Evolutionary conservation across 1,140 invertebrate genomes (phyloP), one percentile per base, ranked within the genome.

Genomic region (Mamestra configurata): DNA sequence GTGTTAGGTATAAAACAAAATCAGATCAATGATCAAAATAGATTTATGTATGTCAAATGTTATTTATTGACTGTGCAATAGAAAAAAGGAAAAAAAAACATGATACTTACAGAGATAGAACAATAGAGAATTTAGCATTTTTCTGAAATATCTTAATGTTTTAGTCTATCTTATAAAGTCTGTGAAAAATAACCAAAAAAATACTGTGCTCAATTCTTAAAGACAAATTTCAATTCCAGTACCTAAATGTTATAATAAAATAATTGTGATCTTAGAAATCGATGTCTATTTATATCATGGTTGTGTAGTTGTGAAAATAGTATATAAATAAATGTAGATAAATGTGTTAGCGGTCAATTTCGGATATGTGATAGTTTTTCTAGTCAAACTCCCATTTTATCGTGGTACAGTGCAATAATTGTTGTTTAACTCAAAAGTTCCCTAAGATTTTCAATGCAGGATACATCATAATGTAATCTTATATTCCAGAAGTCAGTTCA

Each of bases 261-360:
- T 61, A 61, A 61, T 71, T 81, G 79, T 81, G 79, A 70, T 81
- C 31, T 55, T 77, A 81, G 68, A 81, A 43, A 81, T 80, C 75
- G 76, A 68, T 78, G 80, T 81, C 80, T 78, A 81, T 81, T 78
- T 78, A 73, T 59, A 76, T 77, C 27, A 70, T 73, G 80, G 80
- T 81, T 78, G 80, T 78, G 76, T 78, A 81, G 75, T 40, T 68
- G 61, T 49, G 35, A 64, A 77, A 49, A 61, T 77, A 72, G 40
- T 59, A 43, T 76, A 51, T 51, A 78, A 64, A 46, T 18, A 18
- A 22, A 49, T 73, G 31, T 57, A 75, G 7, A 35, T 40, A 55
- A 35, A 71, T 73, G 71, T 59, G 72, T 76, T 78, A 57, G 68
- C 57, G 43, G 78, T 79, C 78, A 79, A 79, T 79, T 77, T 79